phyloP scores from a whole-genome alignment of 1,140 invertebrate species.

The Grapholita molesta region DNA sequence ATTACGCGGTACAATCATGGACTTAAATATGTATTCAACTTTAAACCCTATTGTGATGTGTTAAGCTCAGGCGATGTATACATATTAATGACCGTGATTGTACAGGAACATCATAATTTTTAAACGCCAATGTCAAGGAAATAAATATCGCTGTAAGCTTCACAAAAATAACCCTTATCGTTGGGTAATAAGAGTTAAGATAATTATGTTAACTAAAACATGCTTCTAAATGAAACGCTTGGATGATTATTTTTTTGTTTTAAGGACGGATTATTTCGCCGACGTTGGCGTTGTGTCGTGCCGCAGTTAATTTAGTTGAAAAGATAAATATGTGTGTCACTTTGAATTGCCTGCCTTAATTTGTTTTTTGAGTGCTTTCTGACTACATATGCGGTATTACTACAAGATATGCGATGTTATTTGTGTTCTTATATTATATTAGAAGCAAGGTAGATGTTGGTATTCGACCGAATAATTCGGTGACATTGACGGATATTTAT shows the following conservation, averaged over 20 bases:
- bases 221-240: neutral
- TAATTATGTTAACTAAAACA: neutral
- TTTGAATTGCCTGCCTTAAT: neutral
- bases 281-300: neutral
- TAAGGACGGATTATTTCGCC: neutral
- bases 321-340: neutral
- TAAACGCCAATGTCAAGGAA: neutral
- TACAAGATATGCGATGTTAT: no score
- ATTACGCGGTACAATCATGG: no score
- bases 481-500: no score
- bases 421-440: no score
- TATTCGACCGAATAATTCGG: no score
- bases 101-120: neutral
- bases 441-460: no score
- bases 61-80: no score
- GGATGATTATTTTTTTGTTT: neutral
- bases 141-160: neutral
- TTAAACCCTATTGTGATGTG: no score
- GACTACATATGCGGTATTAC: no score
- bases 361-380: neutral
- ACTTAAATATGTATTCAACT: no score
- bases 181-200: neutral
- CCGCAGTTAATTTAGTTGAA: neutral
- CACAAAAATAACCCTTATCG: neutral
- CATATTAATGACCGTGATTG: no score